A percentile compares a stretch with the other conserved stretches of the same genome.
phyloP scores from a whole-genome alignment of 2,797 vertebrate species.

The Ispidina picta region DNA sequence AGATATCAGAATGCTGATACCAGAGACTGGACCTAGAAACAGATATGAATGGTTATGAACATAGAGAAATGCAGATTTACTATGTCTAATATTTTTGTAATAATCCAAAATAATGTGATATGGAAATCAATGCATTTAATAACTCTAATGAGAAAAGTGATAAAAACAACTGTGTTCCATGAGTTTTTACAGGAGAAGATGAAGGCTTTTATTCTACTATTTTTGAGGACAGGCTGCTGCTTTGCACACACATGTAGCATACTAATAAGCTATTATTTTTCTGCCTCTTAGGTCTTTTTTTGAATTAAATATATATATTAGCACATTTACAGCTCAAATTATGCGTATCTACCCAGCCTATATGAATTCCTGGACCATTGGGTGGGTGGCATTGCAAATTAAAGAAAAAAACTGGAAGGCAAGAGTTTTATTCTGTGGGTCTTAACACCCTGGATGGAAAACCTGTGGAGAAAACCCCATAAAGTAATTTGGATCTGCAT shows the following conservation, averaged over 20 bases:
- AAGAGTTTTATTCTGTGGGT: neutral
- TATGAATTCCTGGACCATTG: slow-evolving; percentile 32
- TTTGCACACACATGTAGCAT: slow-evolving; percentile 35
- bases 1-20: neutral
- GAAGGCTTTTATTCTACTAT: slow-evolving; percentile 12
- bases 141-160: slow-evolving; percentile 14
- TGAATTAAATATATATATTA: slow-evolving; percentile 58
- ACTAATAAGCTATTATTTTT: slow-evolving; percentile 63
- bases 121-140: neutral
- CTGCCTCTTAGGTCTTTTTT: slow-evolving; percentile 23
- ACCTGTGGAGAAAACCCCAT: neutral
- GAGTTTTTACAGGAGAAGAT: neutral
- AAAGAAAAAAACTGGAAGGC: neutral
- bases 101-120: neutral
- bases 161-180: slow-evolving; percentile 8
- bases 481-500: neutral
- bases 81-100: neutral
- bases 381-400: slow-evolving; percentile 29
- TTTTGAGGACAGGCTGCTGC: slow-evolving; percentile 27
- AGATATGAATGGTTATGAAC: neutral
- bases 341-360: neutral
- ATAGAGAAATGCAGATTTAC: neutral
- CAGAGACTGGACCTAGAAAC: neutral
- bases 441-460: neutral
- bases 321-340: slow-evolving; percentile 34